A percentile compares a stretch with the other conserved stretches of the same genome.
These are phyloP conservation scores for Prunella strophiata DNA, from an alignment of 2,797 vertebrate species.

Conservation along the genomic window DNA sequence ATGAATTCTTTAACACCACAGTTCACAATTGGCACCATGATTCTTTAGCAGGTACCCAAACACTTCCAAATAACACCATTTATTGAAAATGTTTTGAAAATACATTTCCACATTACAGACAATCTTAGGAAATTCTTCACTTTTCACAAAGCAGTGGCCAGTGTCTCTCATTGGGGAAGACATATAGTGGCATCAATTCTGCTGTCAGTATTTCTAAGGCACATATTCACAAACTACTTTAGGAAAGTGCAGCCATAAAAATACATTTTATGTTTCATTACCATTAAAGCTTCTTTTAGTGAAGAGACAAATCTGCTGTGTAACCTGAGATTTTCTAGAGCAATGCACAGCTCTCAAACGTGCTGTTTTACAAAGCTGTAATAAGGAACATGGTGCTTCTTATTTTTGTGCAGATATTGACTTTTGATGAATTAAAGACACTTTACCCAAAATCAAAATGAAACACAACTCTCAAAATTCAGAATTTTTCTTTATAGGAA, in stretches of 20 bases:
- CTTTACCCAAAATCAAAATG: background rate
- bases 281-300: background rate
- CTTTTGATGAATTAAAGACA: background rate
- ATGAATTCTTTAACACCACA: background rate
- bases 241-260: background rate
- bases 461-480: background rate
- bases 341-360: background rate
- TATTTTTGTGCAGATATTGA: background rate
- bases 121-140: background rate
- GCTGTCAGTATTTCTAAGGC: slow-evolving; percentile 12
- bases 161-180: background rate
- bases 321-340: slow-evolving; percentile 12
- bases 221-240: background rate
- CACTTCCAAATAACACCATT: background rate
- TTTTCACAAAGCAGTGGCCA: background rate
- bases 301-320: background rate
- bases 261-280: background rate
- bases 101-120: background rate
- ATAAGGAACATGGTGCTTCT: background rate
- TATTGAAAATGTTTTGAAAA: slow-evolving; percentile 51
- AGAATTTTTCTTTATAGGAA: background rate
- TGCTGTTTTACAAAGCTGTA: background rate
- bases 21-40: background rate
- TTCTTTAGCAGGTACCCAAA: background rate
- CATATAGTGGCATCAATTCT: background rate